These are phyloP conservation scores for Cheilosia soror DNA, from an alignment of 2,888 invertebrate genomes.

Conservation along the genomic window DNA sequence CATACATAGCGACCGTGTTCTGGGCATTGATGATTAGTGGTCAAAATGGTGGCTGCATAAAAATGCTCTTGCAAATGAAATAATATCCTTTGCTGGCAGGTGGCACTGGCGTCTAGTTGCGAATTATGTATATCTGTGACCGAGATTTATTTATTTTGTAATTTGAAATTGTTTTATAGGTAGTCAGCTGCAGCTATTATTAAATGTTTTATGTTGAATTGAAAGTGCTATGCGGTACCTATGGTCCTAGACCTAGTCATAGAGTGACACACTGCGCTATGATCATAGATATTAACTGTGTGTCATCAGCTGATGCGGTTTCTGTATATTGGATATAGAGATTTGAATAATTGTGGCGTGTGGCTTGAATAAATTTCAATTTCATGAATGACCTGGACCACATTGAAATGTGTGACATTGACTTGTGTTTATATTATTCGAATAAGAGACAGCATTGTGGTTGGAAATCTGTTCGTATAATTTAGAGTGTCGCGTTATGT, in stretches of 20 bases:
- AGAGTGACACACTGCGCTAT: too few relatives aligned
- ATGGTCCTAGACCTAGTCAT: too few relatives aligned
- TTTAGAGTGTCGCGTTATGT: background rate
- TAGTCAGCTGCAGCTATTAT: background rate
- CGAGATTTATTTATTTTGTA: constrained; percentile 61
- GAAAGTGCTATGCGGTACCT: background rate
- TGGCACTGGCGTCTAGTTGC: constrained; percentile 44
- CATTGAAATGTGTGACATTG: constrained; percentile 25
- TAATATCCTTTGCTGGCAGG: constrained; percentile 48
- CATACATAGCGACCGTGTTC: constrained; percentile 11
- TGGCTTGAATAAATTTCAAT: constrained; percentile 31
- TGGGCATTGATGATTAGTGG: constrained; percentile 68
- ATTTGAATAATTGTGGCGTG: constrained; percentile 28
- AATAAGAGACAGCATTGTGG: constrained; percentile 2
- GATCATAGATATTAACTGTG: background rate
- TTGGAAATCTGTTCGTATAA: background rate
- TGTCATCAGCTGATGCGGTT: constrained; percentile 21
- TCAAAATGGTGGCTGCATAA: constrained; percentile 25
- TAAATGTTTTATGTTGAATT: constrained; percentile 40
- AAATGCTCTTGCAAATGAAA: constrained; percentile 44
- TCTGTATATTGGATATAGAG: constrained; percentile 6
- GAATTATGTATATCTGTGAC: constrained; percentile 17
- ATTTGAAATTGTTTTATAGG: constrained; percentile 33
- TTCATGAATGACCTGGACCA: constrained; percentile 11
- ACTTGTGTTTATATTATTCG: constrained; percentile 30